Conservation (phyloP, 1,140 invertebrate species). For the Pomacea maculata region DNA sequence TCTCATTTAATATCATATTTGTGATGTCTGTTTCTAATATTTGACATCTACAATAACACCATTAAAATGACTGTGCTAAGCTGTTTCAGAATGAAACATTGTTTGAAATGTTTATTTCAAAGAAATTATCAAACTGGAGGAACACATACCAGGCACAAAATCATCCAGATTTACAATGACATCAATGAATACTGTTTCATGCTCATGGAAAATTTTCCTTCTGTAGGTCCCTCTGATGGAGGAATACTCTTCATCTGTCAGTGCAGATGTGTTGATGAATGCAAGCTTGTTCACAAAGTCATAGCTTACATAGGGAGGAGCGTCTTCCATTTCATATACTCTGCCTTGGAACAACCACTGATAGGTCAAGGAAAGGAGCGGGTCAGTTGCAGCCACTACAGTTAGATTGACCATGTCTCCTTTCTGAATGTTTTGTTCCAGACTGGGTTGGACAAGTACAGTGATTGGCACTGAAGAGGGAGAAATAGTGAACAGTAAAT, state of each 20-base stretch:
- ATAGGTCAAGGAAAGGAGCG: slow-evolving; percentile 4
- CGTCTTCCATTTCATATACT: not conserved
- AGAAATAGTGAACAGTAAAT: no score
- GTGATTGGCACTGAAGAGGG: slow-evolving; percentile 22
- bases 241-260: slow-evolving; percentile 23
- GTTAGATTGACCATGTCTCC: slow-evolving; percentile 25
- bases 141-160: not conserved
- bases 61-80: no score
- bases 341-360: slow-evolving; percentile 25
- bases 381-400: slow-evolving; percentile 21
- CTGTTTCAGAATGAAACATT: no score
- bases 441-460: slow-evolving; percentile 4
- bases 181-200: slow-evolving; percentile 3
- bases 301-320: slow-evolving; percentile 16
- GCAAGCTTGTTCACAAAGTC: slow-evolving; percentile 9
- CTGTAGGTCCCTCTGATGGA: slow-evolving; percentile 23
- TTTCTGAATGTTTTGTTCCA: slow-evolving; percentile 10
- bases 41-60: no score
- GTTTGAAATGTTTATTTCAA: no score
- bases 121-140: no score
- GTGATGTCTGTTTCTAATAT: no score
- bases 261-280: slow-evolving; percentile 23
- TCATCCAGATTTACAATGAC: slow-evolving; percentile 12
- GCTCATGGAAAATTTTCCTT: slow-evolving; percentile 7
- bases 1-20: no score